Percentiles rank a stretch among this genome's conserved stretches.
Conservation (phyloP, 53 echinoderm and acorn worm species). For the Stichopus horrens region DNA sequence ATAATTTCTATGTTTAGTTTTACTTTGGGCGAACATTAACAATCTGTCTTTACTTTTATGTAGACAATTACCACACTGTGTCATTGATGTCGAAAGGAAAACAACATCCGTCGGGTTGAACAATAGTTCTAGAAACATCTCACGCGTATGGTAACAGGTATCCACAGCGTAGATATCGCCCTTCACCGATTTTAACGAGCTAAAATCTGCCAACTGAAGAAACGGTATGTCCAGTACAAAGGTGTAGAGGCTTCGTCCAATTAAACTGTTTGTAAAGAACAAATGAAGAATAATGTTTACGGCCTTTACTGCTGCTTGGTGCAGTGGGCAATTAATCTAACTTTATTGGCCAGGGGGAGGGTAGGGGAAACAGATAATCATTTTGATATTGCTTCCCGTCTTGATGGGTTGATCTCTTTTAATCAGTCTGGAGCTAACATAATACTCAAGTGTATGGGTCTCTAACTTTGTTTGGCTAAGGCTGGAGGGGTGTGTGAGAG, state of each 20-base stretch:
- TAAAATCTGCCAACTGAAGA: constrained; percentile 2
- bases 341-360: no score
- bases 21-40: neutral
- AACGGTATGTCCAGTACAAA: neutral
- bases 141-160: constrained; percentile 2
- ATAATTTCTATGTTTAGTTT: neutral
- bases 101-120: neutral
- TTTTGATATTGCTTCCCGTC: no score
- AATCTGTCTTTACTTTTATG: neutral
- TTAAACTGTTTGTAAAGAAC: neutral
- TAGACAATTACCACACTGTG: constrained; percentile 1
- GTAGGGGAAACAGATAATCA: no score
- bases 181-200: constrained; percentile 1
- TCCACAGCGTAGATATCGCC: constrained; percentile 1
- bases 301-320: no score
- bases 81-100: neutral
- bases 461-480: no score
- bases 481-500: no score
- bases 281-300: neutral
- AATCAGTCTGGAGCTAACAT: no score
- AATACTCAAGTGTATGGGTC: no score
- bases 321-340: no score
- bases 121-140: constrained; percentile 13
- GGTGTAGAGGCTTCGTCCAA: neutral
- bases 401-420: no score